phyloP scores from a whole-genome alignment of 2,888 invertebrate species.

The Elmis aenea region DNA sequence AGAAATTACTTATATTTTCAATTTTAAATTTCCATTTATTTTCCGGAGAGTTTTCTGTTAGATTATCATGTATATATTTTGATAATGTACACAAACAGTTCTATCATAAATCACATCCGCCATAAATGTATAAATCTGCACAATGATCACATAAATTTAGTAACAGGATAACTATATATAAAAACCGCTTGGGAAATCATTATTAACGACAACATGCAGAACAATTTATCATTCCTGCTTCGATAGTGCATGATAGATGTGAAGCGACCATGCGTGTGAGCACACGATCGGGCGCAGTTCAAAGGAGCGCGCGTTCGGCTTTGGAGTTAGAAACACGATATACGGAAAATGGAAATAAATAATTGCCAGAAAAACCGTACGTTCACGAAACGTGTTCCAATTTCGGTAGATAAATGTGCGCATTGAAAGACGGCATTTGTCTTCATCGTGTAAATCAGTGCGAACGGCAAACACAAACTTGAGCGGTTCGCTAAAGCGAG shows the following conservation, averaged over 20 bases:
- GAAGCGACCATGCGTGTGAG: constrained; percentile 25
- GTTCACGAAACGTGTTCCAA: constrained; percentile 35
- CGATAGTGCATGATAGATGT: constrained; percentile 35
- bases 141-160: constrained; percentile 34
- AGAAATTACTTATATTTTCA: too few relatives aligned
- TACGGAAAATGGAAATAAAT: constrained; percentile 12
- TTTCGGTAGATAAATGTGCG: constrained; percentile 37
- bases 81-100: constrained; percentile 4
- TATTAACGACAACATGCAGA: constrained; percentile 35
- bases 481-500: constrained; percentile 39
- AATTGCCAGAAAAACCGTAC: constrained; percentile 9
- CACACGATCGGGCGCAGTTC: constrained; percentile 11
- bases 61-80: too few relatives aligned
- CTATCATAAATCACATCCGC: constrained; percentile 19
- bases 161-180: constrained; percentile 26
- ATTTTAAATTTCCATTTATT: too few relatives aligned
- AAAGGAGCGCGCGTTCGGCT: constrained; percentile 7
- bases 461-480: constrained; percentile 42
- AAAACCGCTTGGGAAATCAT: constrained; percentile 39
- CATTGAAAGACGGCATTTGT: constrained; percentile 44
- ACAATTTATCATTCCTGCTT: constrained; percentile 36
- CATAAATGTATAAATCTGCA: constrained; percentile 31
- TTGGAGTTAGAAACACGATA: constrained; percentile 7
- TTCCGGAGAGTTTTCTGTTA: too few relatives aligned
- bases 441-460: constrained; percentile 44